These are phyloP conservation scores for Dendrophyllia cribrosa DNA, from an alignment of 64 coral and sea anemone species.

Conservation along the genomic window DNA sequence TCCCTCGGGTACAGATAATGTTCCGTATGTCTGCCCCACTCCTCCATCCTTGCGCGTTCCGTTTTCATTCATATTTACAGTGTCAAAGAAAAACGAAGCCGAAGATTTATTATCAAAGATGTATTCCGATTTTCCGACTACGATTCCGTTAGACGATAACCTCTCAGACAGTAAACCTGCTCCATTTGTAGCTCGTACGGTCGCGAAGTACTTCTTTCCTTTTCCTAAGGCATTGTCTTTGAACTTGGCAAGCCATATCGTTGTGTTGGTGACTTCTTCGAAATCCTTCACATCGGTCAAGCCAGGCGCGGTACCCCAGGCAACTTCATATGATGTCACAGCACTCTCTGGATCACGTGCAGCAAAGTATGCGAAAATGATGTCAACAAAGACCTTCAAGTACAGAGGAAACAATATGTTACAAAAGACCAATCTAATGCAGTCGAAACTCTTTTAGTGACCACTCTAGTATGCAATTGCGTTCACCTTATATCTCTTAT, in stretches of 20 bases:
- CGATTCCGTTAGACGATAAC: constrained; percentile 83
- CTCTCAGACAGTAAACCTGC: constrained; percentile 90
- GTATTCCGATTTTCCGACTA: constrained; percentile 95
- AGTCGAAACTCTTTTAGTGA: too few species aligned
- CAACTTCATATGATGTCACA: constrained; percentile 91
- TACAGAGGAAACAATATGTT: background rate
- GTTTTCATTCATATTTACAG: constrained; percentile 84
- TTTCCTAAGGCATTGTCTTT: constrained; percentile 68
- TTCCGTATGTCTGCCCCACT: constrained; percentile 94
- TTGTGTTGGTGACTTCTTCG: constrained; percentile 91
- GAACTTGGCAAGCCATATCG: constrained; percentile 84
- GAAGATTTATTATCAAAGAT: constrained; percentile 81
- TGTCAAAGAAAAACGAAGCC: constrained; percentile 84
- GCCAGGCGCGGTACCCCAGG: constrained; percentile 89
- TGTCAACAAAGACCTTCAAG: constrained; percentile 97
- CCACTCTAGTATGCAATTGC: too few species aligned
- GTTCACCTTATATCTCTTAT: too few species aligned
- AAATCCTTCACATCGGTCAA: constrained; percentile 65
- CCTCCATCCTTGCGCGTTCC: constrained; percentile 79
- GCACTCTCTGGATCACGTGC: constrained; percentile 84
- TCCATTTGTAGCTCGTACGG: constrained; percentile 86
- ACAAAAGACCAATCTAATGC: background rate
- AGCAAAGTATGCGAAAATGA: constrained; percentile 94
- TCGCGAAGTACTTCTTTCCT: constrained; percentile 81
- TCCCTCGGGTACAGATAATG: constrained; percentile 88